These are phyloP conservation scores for Drepana falcataria DNA, from an alignment of 2,888 invertebrate species.

Conservation along the genomic window DNA sequence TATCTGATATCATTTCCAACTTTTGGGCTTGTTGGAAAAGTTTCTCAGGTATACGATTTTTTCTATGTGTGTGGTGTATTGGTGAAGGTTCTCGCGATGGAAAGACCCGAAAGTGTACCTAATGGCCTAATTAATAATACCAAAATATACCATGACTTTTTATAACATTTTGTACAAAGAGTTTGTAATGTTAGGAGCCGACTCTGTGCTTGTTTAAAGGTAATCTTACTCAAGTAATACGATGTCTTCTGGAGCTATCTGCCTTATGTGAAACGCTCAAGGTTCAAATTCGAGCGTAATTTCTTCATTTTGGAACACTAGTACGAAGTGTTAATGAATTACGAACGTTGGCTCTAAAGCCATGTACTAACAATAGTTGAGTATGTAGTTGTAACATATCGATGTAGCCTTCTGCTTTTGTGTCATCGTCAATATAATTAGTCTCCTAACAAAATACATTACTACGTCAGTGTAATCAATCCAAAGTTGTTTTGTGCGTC, in stretches of 20 bases:
- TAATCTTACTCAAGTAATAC: background rate
- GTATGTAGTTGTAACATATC: conserved; percentile 14
- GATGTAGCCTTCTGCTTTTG: conserved; percentile 28
- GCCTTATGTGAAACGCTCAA: background rate
- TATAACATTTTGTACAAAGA: conserved; percentile 56
- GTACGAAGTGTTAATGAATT: too few species aligned
- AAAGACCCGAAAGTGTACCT: background rate
- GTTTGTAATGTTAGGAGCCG: conserved; percentile 20
- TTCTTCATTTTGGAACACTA: too few species aligned
- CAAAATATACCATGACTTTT: conserved; percentile 60
- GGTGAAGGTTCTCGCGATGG: background rate
- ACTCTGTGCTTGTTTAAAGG: background rate
- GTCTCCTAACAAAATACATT: conserved; percentile 11
- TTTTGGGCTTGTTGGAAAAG: too few species aligned
- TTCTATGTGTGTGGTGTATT: background rate
- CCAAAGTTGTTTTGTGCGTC: conserved; percentile 72
- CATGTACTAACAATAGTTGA: conserved; percentile 5
- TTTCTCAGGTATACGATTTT: background rate
- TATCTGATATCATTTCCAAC: too few species aligned
- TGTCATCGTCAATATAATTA: conserved; percentile 15
- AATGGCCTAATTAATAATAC: conserved; percentile 25
- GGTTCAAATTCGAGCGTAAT: background rate
- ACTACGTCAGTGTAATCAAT: conserved; percentile 42
- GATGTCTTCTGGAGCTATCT: background rate
- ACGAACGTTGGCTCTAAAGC: background rate